Evolutionary conservation across 2,113 vertebrate genomes (phyloP).

Genomic region (Panurus biarmicus): DNA sequence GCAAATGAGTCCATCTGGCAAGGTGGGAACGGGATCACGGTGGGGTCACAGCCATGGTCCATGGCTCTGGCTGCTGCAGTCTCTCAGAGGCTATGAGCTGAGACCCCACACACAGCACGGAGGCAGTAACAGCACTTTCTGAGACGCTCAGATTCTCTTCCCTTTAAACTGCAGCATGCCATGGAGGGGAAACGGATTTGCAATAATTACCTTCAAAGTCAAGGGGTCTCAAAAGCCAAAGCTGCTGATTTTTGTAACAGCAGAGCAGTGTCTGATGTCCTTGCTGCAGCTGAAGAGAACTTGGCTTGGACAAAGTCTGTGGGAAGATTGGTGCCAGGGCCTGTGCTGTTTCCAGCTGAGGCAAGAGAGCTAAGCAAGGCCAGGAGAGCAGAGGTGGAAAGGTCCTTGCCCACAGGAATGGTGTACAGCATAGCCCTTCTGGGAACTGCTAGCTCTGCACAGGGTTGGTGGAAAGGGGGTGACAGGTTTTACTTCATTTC

Average conservation of each 20-base stretch:
- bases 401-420: background rate
- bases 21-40: background rate
- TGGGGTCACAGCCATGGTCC: rapidly evolving
- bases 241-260: background rate
- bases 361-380: background rate
- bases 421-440: background rate
- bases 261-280: background rate
- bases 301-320: background rate
- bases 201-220: background rate
- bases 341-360: background rate
- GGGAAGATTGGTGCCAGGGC: background rate
- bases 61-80: background rate
- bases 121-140: rapidly evolving
- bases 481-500: background rate
- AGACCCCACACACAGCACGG: rapidly evolving
- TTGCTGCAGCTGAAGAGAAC: background rate
- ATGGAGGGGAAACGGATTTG: background rate
- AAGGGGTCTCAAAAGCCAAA: background rate
- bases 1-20: background rate
- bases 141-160: background rate
- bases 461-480: background rate
- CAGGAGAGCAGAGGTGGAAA: background rate
- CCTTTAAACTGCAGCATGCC: background rate
- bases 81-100: background rate
- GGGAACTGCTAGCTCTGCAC: background rate